These are phyloP conservation scores for Staurois parvus DNA, from an alignment of 2,797 vertebrate genomes.

Conservation along the genomic window DNA sequence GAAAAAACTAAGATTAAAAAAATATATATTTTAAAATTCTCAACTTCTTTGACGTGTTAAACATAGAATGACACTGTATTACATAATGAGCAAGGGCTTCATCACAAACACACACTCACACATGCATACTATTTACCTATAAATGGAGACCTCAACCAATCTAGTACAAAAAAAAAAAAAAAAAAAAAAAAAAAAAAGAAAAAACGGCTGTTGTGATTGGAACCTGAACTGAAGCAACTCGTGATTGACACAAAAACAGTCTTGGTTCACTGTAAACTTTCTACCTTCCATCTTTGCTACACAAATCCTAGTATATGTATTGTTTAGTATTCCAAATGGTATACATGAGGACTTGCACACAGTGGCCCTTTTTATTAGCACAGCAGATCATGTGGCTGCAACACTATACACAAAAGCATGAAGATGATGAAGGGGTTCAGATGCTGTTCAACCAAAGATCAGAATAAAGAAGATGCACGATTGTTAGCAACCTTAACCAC, in stretches of 20 bases:
- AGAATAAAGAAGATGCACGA: too few relatives aligned
- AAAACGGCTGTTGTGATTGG: neutral
- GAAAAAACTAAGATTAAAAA: slow-evolving; percentile 37
- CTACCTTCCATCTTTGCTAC: too few relatives aligned
- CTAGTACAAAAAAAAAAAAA: neutral
- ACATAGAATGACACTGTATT: slow-evolving; percentile 9
- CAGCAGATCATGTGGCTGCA: neutral
- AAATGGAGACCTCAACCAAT: neutral
- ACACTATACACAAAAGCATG: too few relatives aligned
- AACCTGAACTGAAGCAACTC: neutral
- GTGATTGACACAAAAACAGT: neutral
- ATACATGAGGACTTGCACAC: neutral
- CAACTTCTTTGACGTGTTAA: slow-evolving; percentile 10
- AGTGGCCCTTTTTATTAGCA: neutral
- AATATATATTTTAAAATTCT: slow-evolving; percentile 44
- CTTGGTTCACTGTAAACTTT: neutral
- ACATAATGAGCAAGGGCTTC: slow-evolving; percentile 12
- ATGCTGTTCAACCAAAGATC: too few relatives aligned
- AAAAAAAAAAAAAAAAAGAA: neutral
- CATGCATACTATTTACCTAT: neutral
- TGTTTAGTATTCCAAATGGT: neutral
- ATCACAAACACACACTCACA: neutral
- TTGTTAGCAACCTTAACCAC: too few relatives aligned
- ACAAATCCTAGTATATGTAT: neutral
- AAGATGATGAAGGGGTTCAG: too few relatives aligned